Evolutionary conservation across 92 coral and sea anemone species (phyloP), one percentile per base, ranked within the genome.

Genomic region (Epizoanthus illoricatus): DNA sequence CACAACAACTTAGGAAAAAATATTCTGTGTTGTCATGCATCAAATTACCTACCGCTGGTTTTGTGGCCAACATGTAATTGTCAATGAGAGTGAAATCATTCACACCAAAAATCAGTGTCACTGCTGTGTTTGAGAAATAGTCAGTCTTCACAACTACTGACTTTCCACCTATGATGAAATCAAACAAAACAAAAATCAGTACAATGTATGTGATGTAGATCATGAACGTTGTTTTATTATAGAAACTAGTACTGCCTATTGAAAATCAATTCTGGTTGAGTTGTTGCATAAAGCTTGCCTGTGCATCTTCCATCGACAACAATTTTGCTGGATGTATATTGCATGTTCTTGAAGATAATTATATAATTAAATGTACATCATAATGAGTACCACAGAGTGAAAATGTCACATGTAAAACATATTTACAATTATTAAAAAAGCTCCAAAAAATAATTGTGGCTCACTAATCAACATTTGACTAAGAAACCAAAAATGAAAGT

Each of bases 51-150:
- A 88, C 91, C 72, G 84, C 86, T 36, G 89, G 81, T 60, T 86
- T 89, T 47, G 95, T 88, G 66, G 98, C 98, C 86, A 95, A 95
- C 98, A 95, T 86, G 85, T 92, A 95, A 68, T 85, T 87, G 68
- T 87, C 98, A 19, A 91, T 57, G 69, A 90, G 89, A 80, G 87
- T 90, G 81, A 93, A 95, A 79, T 95, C 97, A 60, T 85, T 82
- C 33, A 92, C 98, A 12, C 89, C 89, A n/a, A 62, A 8, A 28
- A 95, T 55, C 65, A 95, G 24, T 6, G 71, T 20, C 45, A 87
- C 80, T 17, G 94, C 92, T 74, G 63, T 78, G 80, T 72, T 86
- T 65, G 97, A 87, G 52, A 87, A 83, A 79, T 92, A 92, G 76
- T 90, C 92, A 2, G 97, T 92, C 69, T 86, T 90, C 3, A 92